phyloP scores from a whole-genome alignment of 2,797 vertebrate genomes.

The Helarctos malayanus region DNA sequence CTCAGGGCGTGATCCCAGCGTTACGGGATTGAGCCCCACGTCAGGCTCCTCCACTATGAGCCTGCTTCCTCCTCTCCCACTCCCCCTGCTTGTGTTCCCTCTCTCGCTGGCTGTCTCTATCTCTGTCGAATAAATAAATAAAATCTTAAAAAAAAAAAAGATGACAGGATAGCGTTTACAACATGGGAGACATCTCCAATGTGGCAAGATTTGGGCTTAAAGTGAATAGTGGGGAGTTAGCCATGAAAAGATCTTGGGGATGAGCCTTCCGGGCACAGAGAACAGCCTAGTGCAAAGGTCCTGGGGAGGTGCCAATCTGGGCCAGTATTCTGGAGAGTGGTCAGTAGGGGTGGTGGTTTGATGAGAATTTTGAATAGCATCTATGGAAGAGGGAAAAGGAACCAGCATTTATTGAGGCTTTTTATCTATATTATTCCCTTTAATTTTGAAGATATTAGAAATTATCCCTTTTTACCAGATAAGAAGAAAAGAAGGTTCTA shows the following conservation, averaged over 20 bases:
- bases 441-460: neutral
- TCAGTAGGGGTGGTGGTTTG: rapidly evolving
- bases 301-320: neutral
- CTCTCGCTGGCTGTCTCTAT: too few species aligned
- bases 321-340: neutral
- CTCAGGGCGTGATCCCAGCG: too few species aligned
- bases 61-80: too few species aligned
- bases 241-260: neutral
- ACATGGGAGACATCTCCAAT: neutral
- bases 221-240: neutral
- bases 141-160: neutral
- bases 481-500: neutral
- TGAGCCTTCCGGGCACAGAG: neutral
- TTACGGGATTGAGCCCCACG: too few species aligned
- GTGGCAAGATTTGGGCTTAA: neutral
- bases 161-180: neutral
- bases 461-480: neutral
- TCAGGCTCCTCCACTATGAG: too few species aligned
- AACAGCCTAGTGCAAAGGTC: neutral
- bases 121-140: too few species aligned
- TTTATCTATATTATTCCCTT: neutral
- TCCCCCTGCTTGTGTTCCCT: too few species aligned
- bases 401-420: neutral
- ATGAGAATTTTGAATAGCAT: neutral
- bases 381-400: neutral